Evolutionary conservation across 2,797 vertebrate genomes (phyloP).

Genomic region (Cynopterus sphinx): DNA sequence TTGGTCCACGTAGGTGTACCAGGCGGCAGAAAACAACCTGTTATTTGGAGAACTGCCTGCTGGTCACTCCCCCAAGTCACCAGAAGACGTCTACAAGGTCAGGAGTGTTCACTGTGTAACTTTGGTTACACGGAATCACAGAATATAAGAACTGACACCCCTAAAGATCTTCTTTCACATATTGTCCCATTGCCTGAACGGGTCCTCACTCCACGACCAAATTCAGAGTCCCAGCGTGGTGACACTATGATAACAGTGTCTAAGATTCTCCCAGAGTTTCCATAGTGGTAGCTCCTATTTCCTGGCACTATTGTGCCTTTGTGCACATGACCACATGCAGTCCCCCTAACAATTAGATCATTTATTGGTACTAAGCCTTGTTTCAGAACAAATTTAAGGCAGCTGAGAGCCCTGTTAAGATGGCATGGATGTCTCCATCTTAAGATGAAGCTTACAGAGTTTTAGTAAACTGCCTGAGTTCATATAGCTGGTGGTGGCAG

Average conservation of each 20-base stretch:
- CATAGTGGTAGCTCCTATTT: conserved; percentile 78
- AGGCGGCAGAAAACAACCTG: neutral
- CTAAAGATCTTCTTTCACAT: neutral
- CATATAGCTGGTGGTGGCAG: neutral
- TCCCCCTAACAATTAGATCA: neutral
- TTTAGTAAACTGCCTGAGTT: neutral
- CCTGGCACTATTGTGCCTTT: neutral
- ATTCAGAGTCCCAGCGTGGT: neutral
- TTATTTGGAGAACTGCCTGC: neutral
- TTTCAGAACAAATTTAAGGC: neutral
- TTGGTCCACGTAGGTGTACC: neutral
- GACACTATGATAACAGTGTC: conserved; percentile 73
- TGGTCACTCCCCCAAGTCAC: neutral
- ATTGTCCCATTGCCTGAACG: neutral
- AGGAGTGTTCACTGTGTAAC: neutral
- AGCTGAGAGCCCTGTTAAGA: neutral
- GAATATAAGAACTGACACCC: neutral
- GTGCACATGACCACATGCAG: too few relatives aligned
- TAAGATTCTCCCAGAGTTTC: conserved; percentile 81
- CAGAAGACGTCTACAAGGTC: neutral
- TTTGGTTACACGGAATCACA: neutral
- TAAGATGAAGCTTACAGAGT: neutral
- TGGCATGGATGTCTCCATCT: neutral
- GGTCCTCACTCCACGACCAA: neutral
- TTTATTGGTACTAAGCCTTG: neutral